phyloP scores from a whole-genome alignment of 2,888 invertebrate species.

The Ctena decussata region DNA sequence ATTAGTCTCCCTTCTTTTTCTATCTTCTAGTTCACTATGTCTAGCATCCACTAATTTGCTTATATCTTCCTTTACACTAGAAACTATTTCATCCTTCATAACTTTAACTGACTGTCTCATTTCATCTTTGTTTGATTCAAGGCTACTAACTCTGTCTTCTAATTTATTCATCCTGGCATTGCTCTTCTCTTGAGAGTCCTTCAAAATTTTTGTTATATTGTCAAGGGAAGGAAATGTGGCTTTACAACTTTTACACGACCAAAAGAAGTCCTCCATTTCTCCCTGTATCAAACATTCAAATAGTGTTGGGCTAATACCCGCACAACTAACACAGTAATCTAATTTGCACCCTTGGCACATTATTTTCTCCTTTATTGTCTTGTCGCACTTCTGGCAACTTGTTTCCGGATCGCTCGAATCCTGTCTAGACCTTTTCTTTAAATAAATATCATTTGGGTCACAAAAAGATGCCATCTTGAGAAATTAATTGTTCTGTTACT shows the following conservation, averaged over 20 bases:
- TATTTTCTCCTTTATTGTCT: neutral
- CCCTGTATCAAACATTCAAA: neutral
- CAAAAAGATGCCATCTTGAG: neutral
- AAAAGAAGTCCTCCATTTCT: neutral
- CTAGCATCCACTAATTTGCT: neutral
- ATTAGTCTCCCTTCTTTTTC: neutral
- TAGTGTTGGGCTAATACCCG: neutral
- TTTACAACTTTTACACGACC: neutral
- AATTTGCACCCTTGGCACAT: neutral
- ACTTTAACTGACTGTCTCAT: neutral
- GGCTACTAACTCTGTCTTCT: neutral
- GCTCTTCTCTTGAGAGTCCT: neutral
- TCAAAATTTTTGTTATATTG: neutral
- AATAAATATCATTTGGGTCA: neutral
- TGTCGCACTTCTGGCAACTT: neutral
- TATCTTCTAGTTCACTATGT: neutral
- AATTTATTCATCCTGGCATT: neutral
- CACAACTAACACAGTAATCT: neutral
- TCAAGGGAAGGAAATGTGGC: neutral
- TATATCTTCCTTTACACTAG: neutral
- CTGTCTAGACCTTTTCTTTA: neutral
- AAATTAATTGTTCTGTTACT: neutral
- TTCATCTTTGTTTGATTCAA: neutral
- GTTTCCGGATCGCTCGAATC: neutral
- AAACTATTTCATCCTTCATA: neutral